A percentile compares a stretch with the other conserved stretches of the same genome.
Evolutionary conservation across 2,797 vertebrate genomes (phyloP).

Genomic region (Spizella passerina): DNA sequence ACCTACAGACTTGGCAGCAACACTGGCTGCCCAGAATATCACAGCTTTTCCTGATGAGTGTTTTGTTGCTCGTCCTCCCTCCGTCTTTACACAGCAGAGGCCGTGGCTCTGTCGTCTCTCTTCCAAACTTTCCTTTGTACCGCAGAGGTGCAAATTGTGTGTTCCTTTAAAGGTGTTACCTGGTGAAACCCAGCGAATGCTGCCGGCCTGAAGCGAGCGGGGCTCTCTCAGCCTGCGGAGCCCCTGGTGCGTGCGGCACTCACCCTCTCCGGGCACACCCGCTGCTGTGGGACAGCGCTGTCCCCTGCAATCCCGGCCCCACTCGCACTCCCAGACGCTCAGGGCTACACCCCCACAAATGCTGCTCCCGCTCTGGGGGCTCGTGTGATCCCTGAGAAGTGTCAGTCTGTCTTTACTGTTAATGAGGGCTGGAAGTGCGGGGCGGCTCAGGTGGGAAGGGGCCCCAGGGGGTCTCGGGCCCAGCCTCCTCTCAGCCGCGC

Average conservation of each 20-base stretch:
- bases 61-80: neutral
- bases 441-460: neutral
- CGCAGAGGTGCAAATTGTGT: neutral
- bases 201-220: neutral
- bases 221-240: neutral
- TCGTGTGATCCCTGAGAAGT: neutral
- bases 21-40: neutral
- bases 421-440: neutral
- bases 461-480: neutral
- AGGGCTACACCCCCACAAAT: rapidly evolving
- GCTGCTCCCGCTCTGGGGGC: rapidly evolving
- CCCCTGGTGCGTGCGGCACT: neutral
- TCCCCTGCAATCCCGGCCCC: neutral
- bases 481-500: neutral
- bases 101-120: neutral
- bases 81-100: neutral
- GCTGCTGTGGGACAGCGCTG: rapidly evolving
- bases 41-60: neutral
- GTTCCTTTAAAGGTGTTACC: neutral
- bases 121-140: neutral
- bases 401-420: neutral
- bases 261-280: rapidly evolving
- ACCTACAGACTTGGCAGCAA: neutral
- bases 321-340: rapidly evolving
- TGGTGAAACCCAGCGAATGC: neutral